A percentile compares a stretch with the other conserved stretches of the same genome.
phyloP scores from a whole-genome alignment of 2,888 invertebrate species.

The Euplexia lucipara region DNA sequence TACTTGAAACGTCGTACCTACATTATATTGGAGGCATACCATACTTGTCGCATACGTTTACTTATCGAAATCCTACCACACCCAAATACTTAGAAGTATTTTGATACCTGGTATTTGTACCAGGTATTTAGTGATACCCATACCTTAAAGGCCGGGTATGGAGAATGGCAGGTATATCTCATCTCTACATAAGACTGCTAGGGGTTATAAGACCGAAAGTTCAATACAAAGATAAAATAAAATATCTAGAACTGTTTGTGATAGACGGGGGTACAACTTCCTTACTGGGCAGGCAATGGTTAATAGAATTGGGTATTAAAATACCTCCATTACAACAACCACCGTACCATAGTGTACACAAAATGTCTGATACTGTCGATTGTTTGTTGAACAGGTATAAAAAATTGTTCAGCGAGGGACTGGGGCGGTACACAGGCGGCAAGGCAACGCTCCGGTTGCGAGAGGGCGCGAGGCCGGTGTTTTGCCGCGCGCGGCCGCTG shows the following conservation, averaged over 20 bases:
- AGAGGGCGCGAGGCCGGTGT: slow-evolving; percentile 11
- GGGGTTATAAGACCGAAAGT: not conserved
- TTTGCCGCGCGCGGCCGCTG: slow-evolving; percentile 2
- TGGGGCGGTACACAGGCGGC: not conserved
- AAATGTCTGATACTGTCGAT: slow-evolving; percentile 1
- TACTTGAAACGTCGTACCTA: no score
- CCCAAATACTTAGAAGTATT: no score
- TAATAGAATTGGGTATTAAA: not conserved
- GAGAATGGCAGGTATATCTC: no score
- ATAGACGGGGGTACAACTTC: not conserved
- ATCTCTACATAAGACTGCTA: no score
- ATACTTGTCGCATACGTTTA: no score
- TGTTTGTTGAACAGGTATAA: not conserved
- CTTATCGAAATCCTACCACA: no score
- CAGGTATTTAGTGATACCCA: no score
- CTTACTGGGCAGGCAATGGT: not conserved
- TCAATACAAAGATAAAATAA: no score
- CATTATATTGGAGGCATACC: no score
- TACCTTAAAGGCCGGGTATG: no score
- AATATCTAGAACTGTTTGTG: not conserved
- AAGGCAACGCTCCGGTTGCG: slow-evolving; percentile 2
- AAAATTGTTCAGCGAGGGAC: not conserved
- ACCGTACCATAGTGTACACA: not conserved
- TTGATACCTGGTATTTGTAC: no score
- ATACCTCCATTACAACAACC: slow-evolving; percentile 6